Conservation (phyloP, 2,888 invertebrate species). For the Steinernema carpocapsae region DNA sequence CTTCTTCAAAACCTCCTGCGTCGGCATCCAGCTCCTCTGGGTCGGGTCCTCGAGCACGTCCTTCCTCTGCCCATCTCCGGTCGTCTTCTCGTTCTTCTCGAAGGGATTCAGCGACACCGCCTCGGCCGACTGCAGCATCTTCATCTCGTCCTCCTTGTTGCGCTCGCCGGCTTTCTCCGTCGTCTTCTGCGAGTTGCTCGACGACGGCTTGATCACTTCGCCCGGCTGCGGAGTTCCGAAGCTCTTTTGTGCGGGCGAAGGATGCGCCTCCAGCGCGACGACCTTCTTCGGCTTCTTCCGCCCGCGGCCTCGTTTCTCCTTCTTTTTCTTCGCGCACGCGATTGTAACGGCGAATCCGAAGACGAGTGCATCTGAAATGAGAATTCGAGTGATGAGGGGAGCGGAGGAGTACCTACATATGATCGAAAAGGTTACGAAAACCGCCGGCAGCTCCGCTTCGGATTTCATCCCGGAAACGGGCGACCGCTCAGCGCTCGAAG, state of each 20-base stretch:
- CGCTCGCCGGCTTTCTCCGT: not conserved
- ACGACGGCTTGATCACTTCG: not conserved
- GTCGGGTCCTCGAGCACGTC: not conserved
- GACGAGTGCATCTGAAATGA: constrained; percentile 8
- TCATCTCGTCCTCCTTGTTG: not conserved
- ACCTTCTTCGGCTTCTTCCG: not conserved
- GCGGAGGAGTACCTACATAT: not conserved
- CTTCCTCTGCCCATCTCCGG: not conserved
- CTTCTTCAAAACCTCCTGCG: not conserved
- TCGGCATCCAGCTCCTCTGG: not conserved
- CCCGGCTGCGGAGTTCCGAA: no score
- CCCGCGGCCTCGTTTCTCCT: not conserved
- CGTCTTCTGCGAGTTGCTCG: not conserved
- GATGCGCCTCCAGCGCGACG: no score
- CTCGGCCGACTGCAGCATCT: not conserved
- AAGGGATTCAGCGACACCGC: not conserved
- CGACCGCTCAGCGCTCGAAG: not conserved
- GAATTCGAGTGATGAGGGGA: not conserved
- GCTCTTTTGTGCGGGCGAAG: no score
- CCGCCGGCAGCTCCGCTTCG: not conserved
- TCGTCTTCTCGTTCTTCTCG: not conserved
- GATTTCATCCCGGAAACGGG: not conserved
- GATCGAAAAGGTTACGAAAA: not conserved
- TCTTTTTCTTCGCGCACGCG: not conserved
- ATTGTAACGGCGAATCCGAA: not conserved